phyloP scores from a whole-genome alignment of 2,113 vertebrate genomes.

The Platycercus adscitus region DNA sequence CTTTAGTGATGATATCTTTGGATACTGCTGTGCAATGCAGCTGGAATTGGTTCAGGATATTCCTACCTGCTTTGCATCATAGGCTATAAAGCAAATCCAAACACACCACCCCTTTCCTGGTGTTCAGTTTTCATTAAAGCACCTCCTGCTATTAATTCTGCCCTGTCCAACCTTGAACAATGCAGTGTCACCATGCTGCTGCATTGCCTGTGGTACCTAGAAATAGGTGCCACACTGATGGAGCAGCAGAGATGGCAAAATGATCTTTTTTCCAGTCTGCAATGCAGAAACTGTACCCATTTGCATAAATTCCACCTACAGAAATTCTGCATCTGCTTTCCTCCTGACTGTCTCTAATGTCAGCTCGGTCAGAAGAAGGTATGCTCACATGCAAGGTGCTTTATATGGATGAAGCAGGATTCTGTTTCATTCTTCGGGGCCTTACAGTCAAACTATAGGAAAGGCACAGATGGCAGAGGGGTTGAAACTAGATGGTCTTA shows the following conservation, averaged over 20 bases:
- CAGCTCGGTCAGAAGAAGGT: background rate
- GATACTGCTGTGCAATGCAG: background rate
- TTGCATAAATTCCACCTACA: background rate
- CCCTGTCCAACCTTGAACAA: background rate
- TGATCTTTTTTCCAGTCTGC: background rate
- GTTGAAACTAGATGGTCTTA: background rate
- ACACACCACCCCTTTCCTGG: background rate
- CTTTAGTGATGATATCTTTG: constrained; percentile 36
- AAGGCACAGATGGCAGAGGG: background rate
- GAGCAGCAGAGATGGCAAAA: background rate
- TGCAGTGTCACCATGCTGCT: background rate
- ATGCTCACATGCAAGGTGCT: fast-evolving
- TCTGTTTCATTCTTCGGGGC: background rate
- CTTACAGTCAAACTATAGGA: fast-evolving
- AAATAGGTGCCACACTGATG: background rate
- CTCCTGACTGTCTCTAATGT: background rate
- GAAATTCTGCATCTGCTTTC: background rate
- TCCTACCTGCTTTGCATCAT: constrained; percentile 44
- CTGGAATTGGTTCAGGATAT: background rate
- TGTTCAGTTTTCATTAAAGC: background rate
- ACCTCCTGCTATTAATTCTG: constrained; percentile 1
- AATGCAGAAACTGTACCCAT: background rate
- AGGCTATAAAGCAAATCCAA: constrained; percentile 14
- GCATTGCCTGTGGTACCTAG: background rate
- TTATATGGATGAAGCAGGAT: background rate